These are phyloP conservation scores for Luffia ferchaultella DNA, from an alignment of 2,888 invertebrate species.

Conservation along the genomic window DNA sequence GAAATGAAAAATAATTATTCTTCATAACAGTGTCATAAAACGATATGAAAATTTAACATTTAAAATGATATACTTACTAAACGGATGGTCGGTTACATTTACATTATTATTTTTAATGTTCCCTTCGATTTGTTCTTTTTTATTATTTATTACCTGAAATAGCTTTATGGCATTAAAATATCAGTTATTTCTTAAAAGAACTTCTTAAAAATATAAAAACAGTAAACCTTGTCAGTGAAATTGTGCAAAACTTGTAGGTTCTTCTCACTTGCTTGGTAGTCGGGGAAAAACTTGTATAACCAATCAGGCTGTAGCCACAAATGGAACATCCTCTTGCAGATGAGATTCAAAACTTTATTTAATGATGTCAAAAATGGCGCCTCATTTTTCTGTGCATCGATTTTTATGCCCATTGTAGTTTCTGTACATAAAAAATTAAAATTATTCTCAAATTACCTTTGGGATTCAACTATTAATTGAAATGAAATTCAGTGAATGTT, in stretches of 20 bases:
- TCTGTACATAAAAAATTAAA: conserved; percentile 33
- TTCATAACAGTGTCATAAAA: too few relatives aligned
- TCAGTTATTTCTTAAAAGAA: too few relatives aligned
- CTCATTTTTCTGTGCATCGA: conserved; percentile 39
- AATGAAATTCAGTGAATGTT: not conserved
- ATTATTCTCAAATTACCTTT: too few relatives aligned
- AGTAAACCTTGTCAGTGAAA: conserved; percentile 65
- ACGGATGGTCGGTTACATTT: too few relatives aligned
- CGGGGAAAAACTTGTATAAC: conserved; percentile 60
- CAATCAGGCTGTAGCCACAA: conserved; percentile 59
- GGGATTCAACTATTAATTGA: not conserved
- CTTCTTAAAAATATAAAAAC: too few relatives aligned
- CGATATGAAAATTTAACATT: too few relatives aligned
- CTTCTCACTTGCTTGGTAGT: conserved; percentile 55
- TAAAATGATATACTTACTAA: too few relatives aligned
- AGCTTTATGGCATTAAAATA: too few relatives aligned
- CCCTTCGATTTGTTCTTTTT: too few relatives aligned
- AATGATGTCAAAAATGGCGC: conserved; percentile 36
- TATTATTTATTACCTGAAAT: too few relatives aligned
- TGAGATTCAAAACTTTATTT: conserved; percentile 28
- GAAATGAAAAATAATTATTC: too few relatives aligned
- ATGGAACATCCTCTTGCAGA: conserved; percentile 46
- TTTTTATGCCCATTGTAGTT: conserved; percentile 45
- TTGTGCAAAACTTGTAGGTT: conserved; percentile 62
- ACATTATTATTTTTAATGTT: too few relatives aligned